Evolutionary conservation across 2,888 invertebrate genomes (phyloP).

Genomic region (Caenorhabditis angaria): DNA sequence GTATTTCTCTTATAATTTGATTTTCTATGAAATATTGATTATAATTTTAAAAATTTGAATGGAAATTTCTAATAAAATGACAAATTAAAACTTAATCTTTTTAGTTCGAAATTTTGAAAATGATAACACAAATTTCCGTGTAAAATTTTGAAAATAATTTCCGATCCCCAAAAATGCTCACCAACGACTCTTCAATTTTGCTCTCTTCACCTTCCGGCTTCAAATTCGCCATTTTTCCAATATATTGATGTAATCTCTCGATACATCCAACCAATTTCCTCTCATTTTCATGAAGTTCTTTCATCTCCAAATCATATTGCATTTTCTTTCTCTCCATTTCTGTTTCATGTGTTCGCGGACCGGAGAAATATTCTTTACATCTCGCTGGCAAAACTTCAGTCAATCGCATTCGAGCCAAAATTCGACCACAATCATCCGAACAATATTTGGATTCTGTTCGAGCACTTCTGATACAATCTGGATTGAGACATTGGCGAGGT

Average conservation of each 20-base stretch:
- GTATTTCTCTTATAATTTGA: no score
- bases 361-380: slow-evolving; percentile 14
- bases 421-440: slow-evolving; percentile 45
- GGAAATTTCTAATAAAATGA: no score
- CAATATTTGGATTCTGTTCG: slow-evolving; percentile 72
- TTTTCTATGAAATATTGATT: no score
- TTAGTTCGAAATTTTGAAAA: not conserved
- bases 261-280: slow-evolving; percentile 16
- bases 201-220: slow-evolving; percentile 15
- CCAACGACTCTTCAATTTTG: slow-evolving; percentile 13
- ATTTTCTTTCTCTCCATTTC: not conserved
- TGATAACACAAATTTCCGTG: not conserved
- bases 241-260: slow-evolving; percentile 19
- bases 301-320: slow-evolving; percentile 3
- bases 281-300: slow-evolving; percentile 2
- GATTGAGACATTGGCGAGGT: slow-evolving; percentile 89
- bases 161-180: not conserved
- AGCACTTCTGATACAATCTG: slow-evolving; percentile 84
- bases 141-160: slow-evolving; percentile 8
- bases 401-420: slow-evolving; percentile 17
- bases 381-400: slow-evolving; percentile 21
- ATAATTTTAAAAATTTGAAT: no score
- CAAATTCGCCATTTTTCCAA: slow-evolving; percentile 10
- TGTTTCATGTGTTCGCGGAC: not conserved
- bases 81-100: not conserved